These are phyloP conservation scores for Sapajus apella DNA, from an alignment of 2,113 vertebrate genomes.

Conservation along the genomic window DNA sequence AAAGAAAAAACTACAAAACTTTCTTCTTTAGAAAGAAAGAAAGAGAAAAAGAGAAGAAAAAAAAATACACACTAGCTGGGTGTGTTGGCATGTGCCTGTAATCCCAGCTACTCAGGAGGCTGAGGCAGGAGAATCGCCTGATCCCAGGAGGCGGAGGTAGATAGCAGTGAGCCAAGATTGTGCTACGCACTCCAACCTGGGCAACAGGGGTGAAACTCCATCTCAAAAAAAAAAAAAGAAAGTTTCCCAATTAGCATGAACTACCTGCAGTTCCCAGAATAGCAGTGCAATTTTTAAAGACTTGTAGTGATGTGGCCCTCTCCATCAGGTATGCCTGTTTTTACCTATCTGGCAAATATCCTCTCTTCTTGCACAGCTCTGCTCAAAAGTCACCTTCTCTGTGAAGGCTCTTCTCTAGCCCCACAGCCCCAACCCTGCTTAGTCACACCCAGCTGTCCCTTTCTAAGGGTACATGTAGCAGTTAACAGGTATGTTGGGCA, in stretches of 20 bases:
- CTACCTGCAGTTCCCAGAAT: background rate
- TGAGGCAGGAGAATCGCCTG: too few relatives aligned
- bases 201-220: too few relatives aligned
- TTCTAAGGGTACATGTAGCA: background rate
- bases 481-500: background rate
- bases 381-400: background rate
- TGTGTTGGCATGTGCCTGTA: too few relatives aligned
- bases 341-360: background rate
- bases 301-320: background rate
- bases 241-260: background rate
- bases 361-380: background rate
- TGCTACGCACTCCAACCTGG: too few relatives aligned
- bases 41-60: too few relatives aligned
- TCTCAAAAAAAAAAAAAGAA: too few relatives aligned
- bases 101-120: too few relatives aligned
- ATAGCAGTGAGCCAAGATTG: too few relatives aligned
- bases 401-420: background rate
- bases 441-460: background rate
- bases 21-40: too few relatives aligned
- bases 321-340: background rate
- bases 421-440: background rate
- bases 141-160: too few relatives aligned
- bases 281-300: background rate
- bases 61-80: too few relatives aligned
- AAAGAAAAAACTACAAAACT: too few relatives aligned